Evolutionary conservation across 2,113 vertebrate species (phyloP).

Genomic region (Cyprinodon brontotheroides): DNA sequence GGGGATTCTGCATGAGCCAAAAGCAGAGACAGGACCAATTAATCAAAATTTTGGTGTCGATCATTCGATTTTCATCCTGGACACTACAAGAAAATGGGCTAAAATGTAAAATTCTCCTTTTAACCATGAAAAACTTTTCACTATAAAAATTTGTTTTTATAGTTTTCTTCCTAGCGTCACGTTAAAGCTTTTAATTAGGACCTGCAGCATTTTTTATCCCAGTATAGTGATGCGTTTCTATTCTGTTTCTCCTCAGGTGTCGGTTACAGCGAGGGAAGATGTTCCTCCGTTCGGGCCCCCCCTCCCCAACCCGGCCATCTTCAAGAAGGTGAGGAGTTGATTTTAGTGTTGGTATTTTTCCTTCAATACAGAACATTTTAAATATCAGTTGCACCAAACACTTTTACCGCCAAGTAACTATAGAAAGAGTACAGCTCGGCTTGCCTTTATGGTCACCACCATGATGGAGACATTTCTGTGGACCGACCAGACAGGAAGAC

Average conservation of each 20-base stretch:
- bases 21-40: too few relatives aligned
- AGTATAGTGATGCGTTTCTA: not conserved
- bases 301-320: constrained; percentile 87
- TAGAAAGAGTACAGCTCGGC: not conserved
- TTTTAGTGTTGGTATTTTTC: not conserved
- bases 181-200: too few relatives aligned
- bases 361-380: not conserved
- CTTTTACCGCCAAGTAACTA: not conserved
- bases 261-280: constrained; percentile 89
- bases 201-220: too few relatives aligned
- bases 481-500: not conserved
- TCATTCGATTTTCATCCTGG: too few relatives aligned
- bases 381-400: not conserved
- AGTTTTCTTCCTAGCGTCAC: too few relatives aligned
- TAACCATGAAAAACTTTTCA: too few relatives aligned
- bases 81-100: too few relatives aligned
- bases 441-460: not conserved
- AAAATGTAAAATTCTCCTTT: too few relatives aligned
- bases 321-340: constrained; percentile 85
- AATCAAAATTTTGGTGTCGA: too few relatives aligned
- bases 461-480: not conserved
- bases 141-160: too few relatives aligned
- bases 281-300: constrained; percentile 90
- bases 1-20: too few relatives aligned
- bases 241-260: constrained; percentile 81